Base-by-base conservation (phyloP, 2,113 vertebrate genomes). In the Crotalus horridus region DNA sequence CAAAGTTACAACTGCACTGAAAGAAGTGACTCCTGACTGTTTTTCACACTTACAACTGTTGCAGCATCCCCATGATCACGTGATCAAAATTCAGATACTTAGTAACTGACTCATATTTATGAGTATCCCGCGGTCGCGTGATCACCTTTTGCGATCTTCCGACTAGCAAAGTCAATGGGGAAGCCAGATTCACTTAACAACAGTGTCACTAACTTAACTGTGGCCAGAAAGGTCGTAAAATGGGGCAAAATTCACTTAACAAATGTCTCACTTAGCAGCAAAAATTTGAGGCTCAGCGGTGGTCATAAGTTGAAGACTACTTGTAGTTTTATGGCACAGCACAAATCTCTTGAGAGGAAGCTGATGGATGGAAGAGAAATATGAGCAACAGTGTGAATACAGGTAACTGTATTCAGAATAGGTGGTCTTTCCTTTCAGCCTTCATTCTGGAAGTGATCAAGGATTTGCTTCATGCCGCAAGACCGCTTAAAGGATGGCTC, bases 401-500 rank as follows among this genome's bases (percentile, higher is more conserved):
- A 90, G 53, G 64, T 94, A 94, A 93, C 64, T 55, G 3, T 55
- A 86, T 87, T 91, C 48, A 1, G 33, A 96, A 91, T 1, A 95
- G 59, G 74, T 56, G 33, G 46, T 33, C 29, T 87, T 10, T 53
- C 92, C 64, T 87, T 92, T 94, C 90, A 94, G 15, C 6, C 87
- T 94, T 58, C 48, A 24, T 92, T 94, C 85, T 94, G 92, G 53
- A 90, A 95, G 55, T 3, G 93, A 61, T 53, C 58, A 61, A 4
- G 74, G 56, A 86, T 69, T 15, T 85, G 2, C 48, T 91, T 95
- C 92, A 69, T 88, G 85, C 54, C 55, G 43, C 26, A 95, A 90
- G 11, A 29, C 90, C 56, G 3, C 90, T 89, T 93, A 93, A 96
- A 96, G 69, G 11, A 56, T 7, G 93, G 54, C 91, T 96, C 93